Percentiles rank a stretch among this genome's conserved stretches.
These are phyloP conservation scores for Drosophila parvula DNA, from an alignment of 1,140 invertebrate genomes.

Conservation along the genomic window DNA sequence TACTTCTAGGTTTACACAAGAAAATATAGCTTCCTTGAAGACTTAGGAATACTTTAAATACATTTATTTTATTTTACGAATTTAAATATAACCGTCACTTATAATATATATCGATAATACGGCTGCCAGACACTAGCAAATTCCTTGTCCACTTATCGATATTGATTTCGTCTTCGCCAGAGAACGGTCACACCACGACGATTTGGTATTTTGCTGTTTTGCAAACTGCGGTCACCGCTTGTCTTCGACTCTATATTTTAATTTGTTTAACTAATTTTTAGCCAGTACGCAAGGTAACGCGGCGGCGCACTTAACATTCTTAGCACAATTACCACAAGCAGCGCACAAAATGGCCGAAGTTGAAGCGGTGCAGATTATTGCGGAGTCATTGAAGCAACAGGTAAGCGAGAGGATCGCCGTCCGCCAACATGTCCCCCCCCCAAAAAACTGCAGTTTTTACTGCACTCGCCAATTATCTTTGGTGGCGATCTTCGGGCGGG, in stretches of 20 bases:
- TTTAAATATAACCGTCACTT: neutral
- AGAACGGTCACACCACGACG: neutral
- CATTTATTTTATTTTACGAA: neutral
- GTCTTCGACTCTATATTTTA: constrained; percentile 31
- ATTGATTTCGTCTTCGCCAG: neutral
- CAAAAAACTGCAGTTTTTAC: constrained; percentile 35
- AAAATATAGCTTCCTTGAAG: too few relatives aligned
- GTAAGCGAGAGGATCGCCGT: constrained; percentile 84
- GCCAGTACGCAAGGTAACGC: constrained; percentile 45
- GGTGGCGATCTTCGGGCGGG: neutral
- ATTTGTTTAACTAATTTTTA: constrained; percentile 55
- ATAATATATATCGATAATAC: neutral
- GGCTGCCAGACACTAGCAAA: neutral
- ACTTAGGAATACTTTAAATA: neutral
- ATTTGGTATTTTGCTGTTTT: constrained; percentile 1
- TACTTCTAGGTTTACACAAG: too few relatives aligned
- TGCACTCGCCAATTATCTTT: constrained; percentile 29
- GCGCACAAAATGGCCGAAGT: constrained; percentile 86
- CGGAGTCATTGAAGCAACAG: constrained; percentile 91
- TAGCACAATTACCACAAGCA: constrained; percentile 48
- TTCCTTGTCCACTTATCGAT: neutral
- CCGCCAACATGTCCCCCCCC: constrained; percentile 16
- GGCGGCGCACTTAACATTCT: constrained; percentile 40
- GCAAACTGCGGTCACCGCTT: constrained; percentile 21
- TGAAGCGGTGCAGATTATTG: constrained; percentile 91